Evolutionary conservation across 2,797 vertebrate species (phyloP).

Genomic region (Phyllotis vaccarum): DNA sequence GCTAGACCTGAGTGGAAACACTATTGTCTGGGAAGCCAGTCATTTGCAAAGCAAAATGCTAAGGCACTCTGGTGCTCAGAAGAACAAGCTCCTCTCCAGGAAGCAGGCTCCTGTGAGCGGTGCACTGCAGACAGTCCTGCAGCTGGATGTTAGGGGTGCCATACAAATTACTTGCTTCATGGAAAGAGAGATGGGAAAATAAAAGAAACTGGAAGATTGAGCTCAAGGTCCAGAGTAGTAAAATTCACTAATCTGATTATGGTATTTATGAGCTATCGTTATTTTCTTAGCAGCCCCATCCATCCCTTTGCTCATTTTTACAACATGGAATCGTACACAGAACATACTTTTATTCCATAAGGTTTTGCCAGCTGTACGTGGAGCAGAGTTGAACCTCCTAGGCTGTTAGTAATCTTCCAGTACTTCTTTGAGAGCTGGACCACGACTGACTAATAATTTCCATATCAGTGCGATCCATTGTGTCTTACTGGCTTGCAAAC

Average conservation of each 20-base stretch:
- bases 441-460: constrained; percentile 84
- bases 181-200: constrained; percentile 53
- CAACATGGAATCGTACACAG: constrained; percentile 31
- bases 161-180: not conserved
- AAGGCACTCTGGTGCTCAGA: not conserved
- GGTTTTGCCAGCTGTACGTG: constrained; percentile 73
- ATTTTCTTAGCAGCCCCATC: constrained; percentile 59
- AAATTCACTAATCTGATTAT: constrained; percentile 47
- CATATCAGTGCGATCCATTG: constrained; percentile 74
- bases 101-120: not conserved
- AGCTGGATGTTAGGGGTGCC: not conserved
- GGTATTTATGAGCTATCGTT: constrained; percentile 33
- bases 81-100: not conserved
- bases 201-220: constrained; percentile 35
- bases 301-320: constrained; percentile 44
- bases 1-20: not conserved
- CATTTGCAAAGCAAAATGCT: not conserved
- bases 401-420: constrained; percentile 76
- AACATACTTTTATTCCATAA: constrained; percentile 69
- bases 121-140: not conserved
- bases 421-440: constrained; percentile 60
- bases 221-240: constrained; percentile 47
- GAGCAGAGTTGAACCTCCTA: constrained; percentile 68
- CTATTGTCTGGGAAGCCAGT: constrained; percentile 31
- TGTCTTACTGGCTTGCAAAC: constrained; percentile 77